Conservation (phyloP, 2,888 invertebrate genomes). For the Pseudanteris insignis region DNA sequence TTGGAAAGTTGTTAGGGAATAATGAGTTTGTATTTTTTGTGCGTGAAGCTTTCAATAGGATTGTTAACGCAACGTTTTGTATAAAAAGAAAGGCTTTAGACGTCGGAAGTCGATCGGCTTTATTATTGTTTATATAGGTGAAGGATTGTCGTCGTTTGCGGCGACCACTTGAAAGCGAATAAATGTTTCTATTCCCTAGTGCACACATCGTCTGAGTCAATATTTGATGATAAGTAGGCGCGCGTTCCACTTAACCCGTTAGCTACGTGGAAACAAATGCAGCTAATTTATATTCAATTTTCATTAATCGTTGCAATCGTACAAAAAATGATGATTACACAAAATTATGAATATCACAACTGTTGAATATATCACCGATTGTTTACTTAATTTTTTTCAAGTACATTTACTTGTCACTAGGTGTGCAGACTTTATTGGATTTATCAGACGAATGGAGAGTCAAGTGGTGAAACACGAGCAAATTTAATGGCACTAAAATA, state of each 20-base stretch:
- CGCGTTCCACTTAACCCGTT: slow-evolving; percentile 1
- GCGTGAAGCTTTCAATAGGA: no score
- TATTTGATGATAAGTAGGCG: slow-evolving; percentile 18
- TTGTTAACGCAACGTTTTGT: no score
- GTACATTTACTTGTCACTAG: neutral
- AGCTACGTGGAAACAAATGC: neutral
- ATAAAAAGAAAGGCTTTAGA: no score
- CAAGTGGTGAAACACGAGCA: no score
- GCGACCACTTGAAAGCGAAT: slow-evolving; percentile 1
- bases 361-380: no score
- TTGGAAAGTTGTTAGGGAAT: no score
- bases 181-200: slow-evolving; percentile 1
- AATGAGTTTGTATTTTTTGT: no score
- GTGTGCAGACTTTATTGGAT: slow-evolving; percentile 3
- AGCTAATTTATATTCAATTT: neutral
- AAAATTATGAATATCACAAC: no score
- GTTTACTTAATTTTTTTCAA: neutral
- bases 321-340: no score
- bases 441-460: slow-evolving; percentile 18
- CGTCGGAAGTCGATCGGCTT: slow-evolving; percentile 1
- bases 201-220: slow-evolving; percentile 11
- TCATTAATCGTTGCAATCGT: no score
- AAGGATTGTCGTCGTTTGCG: slow-evolving; percentile 13
- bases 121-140: slow-evolving; percentile 10
- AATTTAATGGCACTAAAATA: slow-evolving; percentile 26